Base-by-base conservation (phyloP, 2,797 vertebrate species). In the Anguilla megastoma region DNA sequence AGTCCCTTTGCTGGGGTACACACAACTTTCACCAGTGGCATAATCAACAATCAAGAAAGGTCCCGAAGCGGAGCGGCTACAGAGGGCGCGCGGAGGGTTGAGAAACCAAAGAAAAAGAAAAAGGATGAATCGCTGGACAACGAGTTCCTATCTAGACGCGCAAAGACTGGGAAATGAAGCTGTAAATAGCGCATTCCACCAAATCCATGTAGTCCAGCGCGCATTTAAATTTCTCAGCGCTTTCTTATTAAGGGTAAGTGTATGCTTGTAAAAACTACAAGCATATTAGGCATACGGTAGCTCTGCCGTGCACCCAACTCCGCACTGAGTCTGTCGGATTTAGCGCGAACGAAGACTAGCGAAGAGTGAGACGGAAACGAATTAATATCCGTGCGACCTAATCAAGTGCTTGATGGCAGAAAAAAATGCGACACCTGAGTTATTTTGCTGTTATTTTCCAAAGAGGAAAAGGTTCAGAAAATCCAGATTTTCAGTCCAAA, bases 1-100 rank as follows among this genome's bases (percentile, higher is more conserved):
- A 83, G 85, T 93, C 92, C 93, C 93, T 91, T 91, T 92, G 90
- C 91, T 92, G 90, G 92, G 92, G 88, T 89, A 91, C 92, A 92
- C 94, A 69, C 90, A 95, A 95, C 94, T 96, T 95, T 95, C 87
- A 89, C 91, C 91, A 92, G 91, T 21, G 92, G 93, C 92, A 85
- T 90, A 83, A 93, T 93, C 93, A 63, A 90, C 88, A 79, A 89
- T 89, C 84, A 87, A 87, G 84, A 56, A 89, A 92, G 91, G 94
- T 93, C 93, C 92, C 89, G 92, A 89, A 82, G 87, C 85, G 87
- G 86, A 69, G 86, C 89, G 87, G 87, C 87, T 80, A 74, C 56
- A 76, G 45, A 88, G 76, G 83, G 80, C 30, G 48, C 12, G 7
- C 30, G 86, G 27, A 6, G 63, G 87, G 76, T 88, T 88, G 85